Base-by-base conservation (phyloP, 2,113 vertebrate genomes). In the Equus quagga region DNA sequence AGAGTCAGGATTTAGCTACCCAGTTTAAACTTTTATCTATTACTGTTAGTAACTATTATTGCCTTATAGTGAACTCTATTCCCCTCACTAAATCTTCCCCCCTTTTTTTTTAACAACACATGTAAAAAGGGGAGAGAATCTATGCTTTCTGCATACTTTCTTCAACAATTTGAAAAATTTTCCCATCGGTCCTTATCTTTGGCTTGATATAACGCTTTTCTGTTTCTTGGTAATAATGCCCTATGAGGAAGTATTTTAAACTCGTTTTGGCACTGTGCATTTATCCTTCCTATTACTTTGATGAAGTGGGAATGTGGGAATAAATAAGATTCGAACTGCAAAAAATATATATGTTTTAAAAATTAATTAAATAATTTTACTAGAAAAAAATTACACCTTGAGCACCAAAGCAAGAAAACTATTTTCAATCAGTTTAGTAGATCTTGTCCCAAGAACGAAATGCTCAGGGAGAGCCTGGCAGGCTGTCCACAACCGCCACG, bases 341-440 rank as follows among this genome's bases (percentile, higher is more conserved):
- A 72, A 82, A 91, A 58, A 80, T 15, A 54, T 54, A 54, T 54
- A 28, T 3, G 60, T 64, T 65, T 10, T 6, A n/a, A 89, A n/a
- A 89, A 69, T 73, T 69, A 49, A 44, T 94, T 94, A 80, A 97
- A 97, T 94, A 83, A 92, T 83, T 98, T 98, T 98, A 98, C 91
- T 98, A 70, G n/a, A 72, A 97, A 97, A 96, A 96, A 84, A n/a
- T 65, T 94, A 94, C 89, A 97, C 33, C 82, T 70, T 26, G 64
- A 98, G 96, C 90, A 94, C 62, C 46, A 62, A 31, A 60, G 70
- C 62, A 21, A 93, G n/a, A 96, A 64, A 31, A 31, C 12, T 36
- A 1, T 72, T 97, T 94, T 58, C 58, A 93, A 23, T 87, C 51
- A 18, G 41, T 94, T 96, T 67, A 89, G 89, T 0, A 87, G 73